A percentile compares a stretch with the other conserved stretches of the same genome.
phyloP scores from a whole-genome alignment of 2,888 invertebrate genomes.

The Thysanoteuthis rhombus region DNA sequence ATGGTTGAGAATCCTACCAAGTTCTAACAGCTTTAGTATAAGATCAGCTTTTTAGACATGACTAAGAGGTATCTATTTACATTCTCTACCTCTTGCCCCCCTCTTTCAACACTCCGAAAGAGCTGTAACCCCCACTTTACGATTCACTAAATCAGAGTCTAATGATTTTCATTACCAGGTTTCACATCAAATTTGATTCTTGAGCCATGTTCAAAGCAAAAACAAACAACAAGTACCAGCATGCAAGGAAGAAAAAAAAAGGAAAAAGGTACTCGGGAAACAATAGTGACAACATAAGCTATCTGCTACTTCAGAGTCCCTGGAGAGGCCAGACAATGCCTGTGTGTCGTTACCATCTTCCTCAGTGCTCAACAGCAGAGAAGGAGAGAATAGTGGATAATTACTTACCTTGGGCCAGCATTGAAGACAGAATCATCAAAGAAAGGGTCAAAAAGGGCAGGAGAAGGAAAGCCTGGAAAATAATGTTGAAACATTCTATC shows the following conservation, averaged over 20 bases:
- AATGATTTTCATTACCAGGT: neutral
- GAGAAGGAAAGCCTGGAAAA: conserved; percentile 61
- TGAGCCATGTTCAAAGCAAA: neutral
- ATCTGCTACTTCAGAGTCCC: neutral
- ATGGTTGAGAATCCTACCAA: too few relatives aligned
- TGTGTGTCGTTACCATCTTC: neutral
- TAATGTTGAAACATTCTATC: conserved; percentile 60
- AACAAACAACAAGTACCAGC: neutral
- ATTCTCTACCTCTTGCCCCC: too few relatives aligned
- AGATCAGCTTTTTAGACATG: too few relatives aligned
- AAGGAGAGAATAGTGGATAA: neutral
- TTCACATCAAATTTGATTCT: neutral
- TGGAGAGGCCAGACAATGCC: neutral
- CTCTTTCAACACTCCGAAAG: too few relatives aligned
- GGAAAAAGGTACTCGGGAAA: neutral
- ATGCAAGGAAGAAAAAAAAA: neutral
- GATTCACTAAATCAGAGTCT: too few relatives aligned
- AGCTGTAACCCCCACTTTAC: too few relatives aligned
- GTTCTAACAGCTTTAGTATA: too few relatives aligned
- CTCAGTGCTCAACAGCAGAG: neutral
- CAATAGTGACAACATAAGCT: neutral
- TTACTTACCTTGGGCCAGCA: conserved; percentile 31
- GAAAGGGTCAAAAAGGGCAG: conserved; percentile 34
- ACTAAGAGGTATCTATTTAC: too few relatives aligned
- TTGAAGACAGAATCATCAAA: conserved; percentile 31